Evolutionary conservation across 2,797 vertebrate species (phyloP).

Genomic region (Squalus acanthias): DNA sequence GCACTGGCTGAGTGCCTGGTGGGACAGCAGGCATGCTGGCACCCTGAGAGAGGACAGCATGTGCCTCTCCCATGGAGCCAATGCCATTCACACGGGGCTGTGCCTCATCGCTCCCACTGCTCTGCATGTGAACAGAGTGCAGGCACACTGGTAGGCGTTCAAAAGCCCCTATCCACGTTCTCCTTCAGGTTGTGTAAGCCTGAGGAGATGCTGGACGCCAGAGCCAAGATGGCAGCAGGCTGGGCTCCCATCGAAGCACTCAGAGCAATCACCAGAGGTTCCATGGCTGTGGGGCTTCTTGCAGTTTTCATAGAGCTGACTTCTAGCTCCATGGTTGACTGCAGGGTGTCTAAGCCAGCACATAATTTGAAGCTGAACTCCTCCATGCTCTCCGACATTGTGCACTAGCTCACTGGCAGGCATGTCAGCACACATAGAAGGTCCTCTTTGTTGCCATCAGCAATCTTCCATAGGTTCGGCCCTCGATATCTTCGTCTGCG

Average conservation of each 20-base stretch:
- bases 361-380: background rate
- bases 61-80: too few species aligned
- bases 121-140: too few species aligned
- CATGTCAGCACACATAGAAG: background rate
- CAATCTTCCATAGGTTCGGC: background rate
- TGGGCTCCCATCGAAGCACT: background rate
- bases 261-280: background rate
- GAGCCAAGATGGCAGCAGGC: background rate
- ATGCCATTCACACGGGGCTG: too few species aligned
- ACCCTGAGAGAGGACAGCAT: too few species aligned
- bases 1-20: too few species aligned
- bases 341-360: background rate
- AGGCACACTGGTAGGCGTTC: too few species aligned
- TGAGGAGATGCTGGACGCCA: background rate
- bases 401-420: background rate
- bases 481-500: background rate
- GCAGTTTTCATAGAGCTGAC: background rate
- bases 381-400: background rate
- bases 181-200: background rate
- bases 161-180: background rate
- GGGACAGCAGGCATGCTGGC: too few species aligned
- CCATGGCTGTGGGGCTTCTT: background rate
- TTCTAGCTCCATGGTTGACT: background rate
- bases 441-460: background rate
- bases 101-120: too few species aligned